Evolutionary conservation across 1,140 invertebrate genomes (phyloP), one percentile per base, ranked within the genome.

Genomic region (Propsilocerus akamusi): DNA sequence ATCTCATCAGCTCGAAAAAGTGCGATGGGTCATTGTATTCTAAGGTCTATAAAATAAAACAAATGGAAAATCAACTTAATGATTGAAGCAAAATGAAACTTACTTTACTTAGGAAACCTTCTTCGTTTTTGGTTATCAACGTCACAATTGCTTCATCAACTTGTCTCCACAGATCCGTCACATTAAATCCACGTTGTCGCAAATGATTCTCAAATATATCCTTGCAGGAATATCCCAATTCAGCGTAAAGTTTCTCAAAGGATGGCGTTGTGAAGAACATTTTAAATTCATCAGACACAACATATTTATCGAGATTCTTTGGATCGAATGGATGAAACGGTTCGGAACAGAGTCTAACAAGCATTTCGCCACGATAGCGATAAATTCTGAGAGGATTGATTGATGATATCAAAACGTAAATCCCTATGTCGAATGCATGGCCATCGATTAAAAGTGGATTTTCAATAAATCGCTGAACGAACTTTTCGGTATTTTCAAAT

Each of bases 351-450:
- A 95, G 97, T 53, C 84, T 80, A 56, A 95, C 84, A 4, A 96
- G 65, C 2, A 84, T n/a, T n/a, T n/a, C n/a, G n/a, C n/a, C n/a
- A n/a, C n/a, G n/a, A n/a, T n/a, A n/a, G n/a, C n/a, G n/a, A 58
- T 97, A 97, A 0, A 86, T 76, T 57, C 91, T 72, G 1, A 97
- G 63, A 10, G 94, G 94, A 68, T 94, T 75, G 1, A 97, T 74
- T 0, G 89, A 94, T 0, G 93, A 96, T 2, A 97, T 69, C 1
- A 88, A 81, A 0, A 89, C 88, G 67, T 98, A 98, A 20, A 97
- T 77, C 14, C 94, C 94, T 61, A 98, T 90, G 63, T 98, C 94
- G 70, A 98, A 98, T 69, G 95, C 97, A 62, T 88, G 76, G 0
- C 84, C 85, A 60, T 87, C 85, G 3, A 91, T 76, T n/a, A 86